These are phyloP conservation scores for Eristalis intricaria DNA, from an alignment of 2,888 invertebrate genomes.

Conservation along the genomic window DNA sequence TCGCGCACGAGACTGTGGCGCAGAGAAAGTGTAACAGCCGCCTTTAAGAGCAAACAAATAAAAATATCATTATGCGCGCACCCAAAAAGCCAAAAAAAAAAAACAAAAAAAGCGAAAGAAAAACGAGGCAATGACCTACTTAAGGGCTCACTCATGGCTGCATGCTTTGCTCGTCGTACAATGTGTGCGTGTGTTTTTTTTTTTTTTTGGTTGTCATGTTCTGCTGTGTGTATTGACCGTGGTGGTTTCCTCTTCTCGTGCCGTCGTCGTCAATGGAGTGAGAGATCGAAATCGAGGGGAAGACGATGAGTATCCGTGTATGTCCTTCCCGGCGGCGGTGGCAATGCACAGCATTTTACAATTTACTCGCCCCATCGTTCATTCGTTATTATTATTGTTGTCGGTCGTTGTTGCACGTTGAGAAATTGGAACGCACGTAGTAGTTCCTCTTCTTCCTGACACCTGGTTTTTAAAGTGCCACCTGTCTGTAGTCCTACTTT, in stretches of 20 bases:
- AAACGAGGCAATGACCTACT: conserved; percentile 79
- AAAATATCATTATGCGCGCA: conserved; percentile 66
- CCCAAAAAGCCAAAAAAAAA: conserved; percentile 17
- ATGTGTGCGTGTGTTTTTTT: conserved; percentile 14
- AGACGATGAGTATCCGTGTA: not conserved
- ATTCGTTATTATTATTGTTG: conserved; percentile 6
- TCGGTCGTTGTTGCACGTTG: not conserved
- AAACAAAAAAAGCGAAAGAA: conserved; percentile 25
- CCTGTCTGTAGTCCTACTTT: conserved; percentile 60
- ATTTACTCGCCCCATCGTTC: not conserved
- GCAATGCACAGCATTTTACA: not conserved
- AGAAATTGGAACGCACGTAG: conserved; percentile 65
- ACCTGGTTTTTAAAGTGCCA: conserved; percentile 54
- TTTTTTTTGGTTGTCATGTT: not conserved
- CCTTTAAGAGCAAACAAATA: conserved; percentile 52
- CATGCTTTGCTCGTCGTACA: conserved; percentile 39
- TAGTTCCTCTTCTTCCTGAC: conserved; percentile 28
- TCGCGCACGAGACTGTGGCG: conserved; percentile 24
- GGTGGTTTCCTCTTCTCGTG: not conserved
- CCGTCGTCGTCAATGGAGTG: too few relatives aligned
- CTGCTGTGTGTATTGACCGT: not conserved
- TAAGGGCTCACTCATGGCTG: conserved; percentile 72
- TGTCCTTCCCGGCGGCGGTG: conserved; percentile 59
- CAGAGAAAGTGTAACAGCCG: conserved; percentile 75
- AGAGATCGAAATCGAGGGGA: conserved; percentile 9